phyloP scores from a whole-genome alignment of 2,113 vertebrate species.

The Cisticola juncidis region DNA sequence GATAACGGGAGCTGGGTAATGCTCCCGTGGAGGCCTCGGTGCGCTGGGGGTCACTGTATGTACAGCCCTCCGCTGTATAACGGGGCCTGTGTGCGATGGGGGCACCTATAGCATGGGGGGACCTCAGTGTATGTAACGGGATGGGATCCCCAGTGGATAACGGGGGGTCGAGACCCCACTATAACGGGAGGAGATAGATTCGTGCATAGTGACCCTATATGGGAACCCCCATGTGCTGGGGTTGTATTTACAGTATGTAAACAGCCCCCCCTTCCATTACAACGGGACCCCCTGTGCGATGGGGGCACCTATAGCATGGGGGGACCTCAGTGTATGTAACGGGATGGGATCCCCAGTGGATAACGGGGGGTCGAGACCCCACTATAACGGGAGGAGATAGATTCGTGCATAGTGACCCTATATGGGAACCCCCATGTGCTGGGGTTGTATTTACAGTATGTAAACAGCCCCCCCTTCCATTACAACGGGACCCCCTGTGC shows the following conservation, averaged over 20 bases:
- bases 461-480: background rate
- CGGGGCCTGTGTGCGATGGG: background rate
- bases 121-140: fast-evolving
- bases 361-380: no score
- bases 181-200: background rate
- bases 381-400: background rate
- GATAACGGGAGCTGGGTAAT: fast-evolving
- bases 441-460: fast-evolving
- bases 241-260: no score
- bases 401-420: background rate
- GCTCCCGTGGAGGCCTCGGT: background rate
- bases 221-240: background rate
- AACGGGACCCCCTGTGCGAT: background rate
- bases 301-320: background rate
- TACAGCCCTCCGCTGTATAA: background rate
- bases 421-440: background rate
- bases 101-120: background rate
- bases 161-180: fast-evolving
- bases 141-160: fast-evolving
- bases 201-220: background rate
- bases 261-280: background rate
- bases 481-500: background rate
- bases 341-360: background rate
- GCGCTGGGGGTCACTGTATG: fast-evolving
- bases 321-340: fast-evolving